Evolutionary conservation across 2,888 invertebrate species (phyloP), one percentile per base, ranked within the genome.

Genomic region (Aelia acuminata): DNA sequence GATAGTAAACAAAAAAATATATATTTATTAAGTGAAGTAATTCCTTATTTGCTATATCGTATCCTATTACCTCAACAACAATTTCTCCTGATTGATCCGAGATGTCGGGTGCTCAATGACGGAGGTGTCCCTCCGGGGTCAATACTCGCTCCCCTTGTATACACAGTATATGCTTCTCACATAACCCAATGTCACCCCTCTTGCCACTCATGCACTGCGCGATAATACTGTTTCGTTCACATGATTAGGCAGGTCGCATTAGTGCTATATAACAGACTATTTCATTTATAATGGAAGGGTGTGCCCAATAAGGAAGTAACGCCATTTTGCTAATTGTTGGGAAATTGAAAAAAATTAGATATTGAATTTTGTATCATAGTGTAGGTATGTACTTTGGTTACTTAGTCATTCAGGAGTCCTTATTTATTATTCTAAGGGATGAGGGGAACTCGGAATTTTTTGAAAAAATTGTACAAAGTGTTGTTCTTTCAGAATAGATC

Each of bases 61-160:
- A 53, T 13, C 26, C 13, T 31, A 26, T 35, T 35, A 70, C 18
- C 35, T 53, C 3, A 26, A 13, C 26, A 35, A 70, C 63, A 70
- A 57, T 57, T 26, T 35, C 31, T 70, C 10, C 35, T 20, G 63
- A 70, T 70, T 70, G 63, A 70, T 70, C 63, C 15, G 35, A 70
- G 63, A 70, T 4, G 63, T 63, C 15, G 15, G 31, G 31, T 11
- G 31, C 63, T 63, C 63, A 63, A 63, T 70, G 63, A 70, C 31
- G 63, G 35, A 70, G 63, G 63, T 70, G 63, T 70, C 63, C 35
- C 35, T 20, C 63, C 1, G 63, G 63, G 63, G 63, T 70, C 63
- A 70, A 70, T 70, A 70, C 63, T 70, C 31, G 63, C 63, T 70
- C 63, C 63, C 63, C 63, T 70, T 70, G 63, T 70, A 70, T 70